phyloP scores from a whole-genome alignment of 2,888 invertebrate species.

The Hipparchia sbordonii region DNA sequence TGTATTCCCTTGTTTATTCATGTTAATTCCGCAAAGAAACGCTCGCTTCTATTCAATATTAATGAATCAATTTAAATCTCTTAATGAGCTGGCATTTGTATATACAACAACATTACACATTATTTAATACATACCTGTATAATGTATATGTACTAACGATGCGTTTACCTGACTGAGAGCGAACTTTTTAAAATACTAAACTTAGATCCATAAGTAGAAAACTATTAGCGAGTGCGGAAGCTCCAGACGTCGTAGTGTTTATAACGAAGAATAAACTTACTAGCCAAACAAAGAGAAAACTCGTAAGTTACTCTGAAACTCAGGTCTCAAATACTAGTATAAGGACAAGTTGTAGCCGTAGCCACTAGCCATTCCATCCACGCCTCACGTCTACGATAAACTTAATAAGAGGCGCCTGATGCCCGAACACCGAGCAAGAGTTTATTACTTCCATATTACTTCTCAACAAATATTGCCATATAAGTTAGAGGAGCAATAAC shows the following conservation, averaged over 20 bases:
- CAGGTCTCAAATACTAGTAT: background rate
- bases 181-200: too few species aligned
- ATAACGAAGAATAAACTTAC: background rate
- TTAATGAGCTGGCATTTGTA: too few species aligned
- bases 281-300: background rate
- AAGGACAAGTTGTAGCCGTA: background rate
- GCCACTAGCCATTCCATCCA: conserved; percentile 10
- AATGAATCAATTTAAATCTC: too few species aligned
- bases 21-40: too few species aligned
- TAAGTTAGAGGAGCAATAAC: background rate
- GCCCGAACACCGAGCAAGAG: conserved; percentile 7
- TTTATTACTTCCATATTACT: conserved; percentile 18
- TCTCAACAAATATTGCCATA: conserved; percentile 14
- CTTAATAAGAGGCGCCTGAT: conserved; percentile 17
- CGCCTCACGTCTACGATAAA: conserved; percentile 5
- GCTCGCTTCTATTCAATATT: too few species aligned
- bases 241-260: background rate
- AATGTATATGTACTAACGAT: too few species aligned
- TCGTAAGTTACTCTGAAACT: background rate
- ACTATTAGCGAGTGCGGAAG: too few species aligned
- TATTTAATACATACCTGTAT: too few species aligned
- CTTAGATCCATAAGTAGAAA: too few species aligned
- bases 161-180: too few species aligned
- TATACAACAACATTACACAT: too few species aligned
- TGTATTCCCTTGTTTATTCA: too few species aligned